Evolutionary conservation across 2,113 vertebrate genomes (phyloP), one percentile per base, ranked within the genome.

Genomic region (Excalfactoria chinensis): DNA sequence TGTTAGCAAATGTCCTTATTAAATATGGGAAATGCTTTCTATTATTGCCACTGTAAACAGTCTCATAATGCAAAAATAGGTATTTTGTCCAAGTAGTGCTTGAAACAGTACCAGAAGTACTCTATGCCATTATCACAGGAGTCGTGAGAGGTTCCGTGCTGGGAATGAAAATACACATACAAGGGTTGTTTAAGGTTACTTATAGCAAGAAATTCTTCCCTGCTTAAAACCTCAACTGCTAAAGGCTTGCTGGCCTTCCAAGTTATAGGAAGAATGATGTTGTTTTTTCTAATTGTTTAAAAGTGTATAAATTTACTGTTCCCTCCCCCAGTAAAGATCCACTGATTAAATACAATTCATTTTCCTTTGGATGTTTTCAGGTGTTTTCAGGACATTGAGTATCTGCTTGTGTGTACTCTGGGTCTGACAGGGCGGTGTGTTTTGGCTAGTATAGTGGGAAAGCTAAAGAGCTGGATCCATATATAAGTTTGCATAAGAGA

Each of bases 361-460:
- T 87, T 75, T 90, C 87, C 59, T 92, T 90, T 75, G 75, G 55
- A 49, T 28, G 51, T 53, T 53, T 53, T 53, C 51, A 53, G 51
- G 51, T 26, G 43, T 81, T 80, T 73, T 84, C 74, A 40, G 67
- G 81, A 49, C 77, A 43, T 84, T 64, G 73, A 77, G 51, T 90
- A 48, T 37, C 83, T 86, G 34, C 58, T 91, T 86, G 28, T 85
- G 67, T 86, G 72, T 70, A 22, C 68, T 89, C 70, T 26, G 58
- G 46, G 53, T 95, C 84, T 91, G 81, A 74, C 72, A 88, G 88
- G 62, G 80, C 71, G 93, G 88, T 55, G 35, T 66, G 43, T 88
- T 78, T 85, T 71, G 73, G 55, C 88, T 44, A 90, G 58, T 48
- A 13, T 19, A 91, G 89, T 73, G 51, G 72, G 79, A 91, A 79